Conservation (phyloP, 2,888 invertebrate species). For the Mythimna loreyi region DNA sequence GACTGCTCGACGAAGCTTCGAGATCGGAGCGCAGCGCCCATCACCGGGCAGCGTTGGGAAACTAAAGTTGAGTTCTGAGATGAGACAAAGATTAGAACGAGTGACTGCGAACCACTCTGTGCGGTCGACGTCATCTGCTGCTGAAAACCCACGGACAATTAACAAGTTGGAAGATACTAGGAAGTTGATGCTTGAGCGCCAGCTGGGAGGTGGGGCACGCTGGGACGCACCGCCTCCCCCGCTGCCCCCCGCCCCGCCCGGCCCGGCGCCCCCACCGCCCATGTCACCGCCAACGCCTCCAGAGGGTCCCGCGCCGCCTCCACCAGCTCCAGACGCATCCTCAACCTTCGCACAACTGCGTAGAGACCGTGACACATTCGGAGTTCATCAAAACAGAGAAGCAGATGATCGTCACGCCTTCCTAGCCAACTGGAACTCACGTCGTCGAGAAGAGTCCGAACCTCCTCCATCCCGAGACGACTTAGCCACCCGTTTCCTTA, state of each 20-base stretch:
- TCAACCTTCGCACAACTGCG: conserved; percentile 92
- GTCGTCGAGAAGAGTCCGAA: conserved; percentile 84
- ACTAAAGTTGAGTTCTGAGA: conserved; percentile 96
- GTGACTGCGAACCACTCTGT: conserved; percentile 97
- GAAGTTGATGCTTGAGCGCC: conserved; percentile 96
- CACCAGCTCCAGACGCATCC: conserved; percentile 90
- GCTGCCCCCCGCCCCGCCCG: conserved; percentile 91
- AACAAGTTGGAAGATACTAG: conserved; percentile 97
- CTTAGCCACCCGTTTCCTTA: conserved; percentile 84
- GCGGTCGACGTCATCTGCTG: conserved; percentile 93
- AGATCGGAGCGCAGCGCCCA: conserved; percentile 95
- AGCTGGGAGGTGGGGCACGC: conserved; percentile 93
- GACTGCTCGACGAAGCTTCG: conserved; percentile 92
- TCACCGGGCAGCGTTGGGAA: conserved; percentile 97
- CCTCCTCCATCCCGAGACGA: conserved; percentile 78
- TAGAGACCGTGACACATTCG: conserved; percentile 94
- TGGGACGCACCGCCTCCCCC: conserved; percentile 93
- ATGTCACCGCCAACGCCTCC: conserved; percentile 90
- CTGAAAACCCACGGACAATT: conserved; percentile 93
- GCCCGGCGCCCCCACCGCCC: conserved; percentile 92
- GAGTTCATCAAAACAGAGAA: conserved; percentile 93
- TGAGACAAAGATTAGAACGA: conserved; percentile 96
- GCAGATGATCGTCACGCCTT: conserved; percentile 90
- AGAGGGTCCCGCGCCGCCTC: conserved; percentile 92
- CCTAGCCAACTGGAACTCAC: conserved; percentile 88